Base-by-base conservation (phyloP, 2,113 vertebrate species). In the Noctilio leporinus region DNA sequence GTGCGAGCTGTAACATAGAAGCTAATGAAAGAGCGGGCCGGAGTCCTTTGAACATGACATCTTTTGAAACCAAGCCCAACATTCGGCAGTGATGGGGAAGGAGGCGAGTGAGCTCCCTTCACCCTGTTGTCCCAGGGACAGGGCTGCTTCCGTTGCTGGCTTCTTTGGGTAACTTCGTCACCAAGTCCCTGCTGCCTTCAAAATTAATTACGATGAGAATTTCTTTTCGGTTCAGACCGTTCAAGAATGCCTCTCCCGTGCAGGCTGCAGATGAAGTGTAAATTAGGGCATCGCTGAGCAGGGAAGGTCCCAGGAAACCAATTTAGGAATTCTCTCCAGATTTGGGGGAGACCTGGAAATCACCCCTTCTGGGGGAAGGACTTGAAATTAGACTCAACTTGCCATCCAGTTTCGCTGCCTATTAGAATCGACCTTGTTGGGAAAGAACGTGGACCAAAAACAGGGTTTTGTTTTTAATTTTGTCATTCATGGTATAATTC, bases 191-290 rank as follows among this genome's bases (percentile, higher is more conserved):
- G 77, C 95, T 97, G 97, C 96, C 98, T 97, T 96, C 93, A 95
- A 98, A 98, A 97, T 98, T 98, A 98, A 98, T 98, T 98, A 98
- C 92, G 95, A 93, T 96, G 95, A 93, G 94, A 94, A 95, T 91
- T 96, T 94, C 89, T 93, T 93, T 96, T 92, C 97, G 89, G 95
- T 98, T 97, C 94, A 96, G 94, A 94, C 97, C 96, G 95, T 89
- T 98, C 80, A 96, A 97, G 94, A 96, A 98, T 93, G 97, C 96
- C 96, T 97, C 96, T 97, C 97, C 95, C 84, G 78, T 95, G 96
- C 87, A 94, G 92, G 93, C 97, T 97, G 97, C 97, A 97, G 97
- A 97, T 97, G 95, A 98, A 97, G 96, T 96, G 96, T 98, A 98
- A 98, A 98, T 98, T 97, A 98, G 97, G 96, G 96, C 97, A 97